phyloP scores from a whole-genome alignment of 2,797 vertebrate species.

The Acanthis flammea region DNA sequence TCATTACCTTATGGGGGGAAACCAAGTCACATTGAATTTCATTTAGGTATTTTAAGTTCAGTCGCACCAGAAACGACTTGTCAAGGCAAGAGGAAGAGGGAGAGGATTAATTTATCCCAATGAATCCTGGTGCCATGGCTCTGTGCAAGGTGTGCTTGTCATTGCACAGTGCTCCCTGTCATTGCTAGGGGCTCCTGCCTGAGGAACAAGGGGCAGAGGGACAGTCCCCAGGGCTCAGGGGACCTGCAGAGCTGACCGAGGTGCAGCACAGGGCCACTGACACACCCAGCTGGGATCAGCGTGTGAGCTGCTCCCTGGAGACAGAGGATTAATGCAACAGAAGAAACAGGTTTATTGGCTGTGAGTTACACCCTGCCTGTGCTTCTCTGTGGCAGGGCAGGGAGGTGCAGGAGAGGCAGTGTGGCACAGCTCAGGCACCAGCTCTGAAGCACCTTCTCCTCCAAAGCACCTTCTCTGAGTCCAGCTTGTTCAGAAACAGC shows the following conservation, averaged over 20 bases:
- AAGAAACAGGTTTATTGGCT: background rate
- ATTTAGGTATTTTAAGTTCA: slow-evolving; percentile 8
- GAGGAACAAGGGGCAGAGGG: background rate
- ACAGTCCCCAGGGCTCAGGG: background rate
- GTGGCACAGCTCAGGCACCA: fast-evolving
- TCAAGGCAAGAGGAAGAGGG: background rate
- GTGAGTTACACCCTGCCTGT: background rate
- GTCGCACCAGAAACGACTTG: background rate
- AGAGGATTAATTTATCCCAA: background rate
- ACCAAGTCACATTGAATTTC: background rate
- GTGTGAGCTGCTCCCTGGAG: background rate
- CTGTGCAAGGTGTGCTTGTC: background rate
- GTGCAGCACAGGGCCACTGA: fast-evolving
- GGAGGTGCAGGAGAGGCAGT: fast-evolving
- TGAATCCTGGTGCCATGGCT: background rate
- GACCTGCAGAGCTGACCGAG: fast-evolving
- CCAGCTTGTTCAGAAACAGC: background rate
- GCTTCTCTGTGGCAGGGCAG: background rate
- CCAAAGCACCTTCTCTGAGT: background rate
- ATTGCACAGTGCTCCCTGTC: background rate
- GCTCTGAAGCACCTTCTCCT: background rate
- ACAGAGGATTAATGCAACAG: background rate
- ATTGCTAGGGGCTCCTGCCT: background rate
- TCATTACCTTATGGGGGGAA: background rate
- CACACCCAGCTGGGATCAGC: background rate